Evolutionary conservation across 2,113 vertebrate genomes (phyloP), one percentile per base, ranked within the genome.

Genomic region (Ophiodon elongatus): DNA sequence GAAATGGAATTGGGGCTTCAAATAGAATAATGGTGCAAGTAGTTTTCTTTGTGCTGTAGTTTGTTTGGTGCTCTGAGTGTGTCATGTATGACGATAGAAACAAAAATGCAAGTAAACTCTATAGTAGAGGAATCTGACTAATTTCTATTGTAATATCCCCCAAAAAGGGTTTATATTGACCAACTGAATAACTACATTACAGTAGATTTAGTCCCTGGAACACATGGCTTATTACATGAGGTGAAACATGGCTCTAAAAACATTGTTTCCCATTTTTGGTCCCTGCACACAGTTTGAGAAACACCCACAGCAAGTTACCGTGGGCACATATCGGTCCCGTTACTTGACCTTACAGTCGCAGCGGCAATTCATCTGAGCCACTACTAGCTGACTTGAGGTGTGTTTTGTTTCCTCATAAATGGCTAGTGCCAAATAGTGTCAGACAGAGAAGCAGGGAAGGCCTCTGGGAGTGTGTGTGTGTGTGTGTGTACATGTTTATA

Each of bases 361-460:
- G 63, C 35, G 2, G 89, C 88, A 88, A 89, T 92, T 89, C 75
- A 90, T 91, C 90, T 86, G 59, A 45, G 73, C 76, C 60, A 29
- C 81, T 81, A 62, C 76, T n/a, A 73, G 87, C 82, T 72, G 87
- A 86, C 82, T 85, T 67, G 76, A 82, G 87, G 68, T 88, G 79
- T 79, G 81, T 89, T 90, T 88, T 89, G 81, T 88, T 90, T 91
- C 85, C 90, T 93, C 88, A 89, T 85, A 93, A 91, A 89, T 84
- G 84, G 70, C 82, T 56, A 33, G 56, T 85, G 87, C 81, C 90
- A 88, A 87, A 87, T 79, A 75, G 78, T 84, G 85, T 90, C 83
- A 88, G 80, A 74, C 72, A 43, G 71, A 84, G 57, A 83, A 74
- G 64, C 81, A 88, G 80, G 62, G 67, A 82, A 83, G 79, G 89